Evolutionary conservation across 30 jellyfish, hydroid and myxozoan genomes (phyloP), one percentile per base, ranked within the genome.

Genomic region (Hydra vulgaris): DNA sequence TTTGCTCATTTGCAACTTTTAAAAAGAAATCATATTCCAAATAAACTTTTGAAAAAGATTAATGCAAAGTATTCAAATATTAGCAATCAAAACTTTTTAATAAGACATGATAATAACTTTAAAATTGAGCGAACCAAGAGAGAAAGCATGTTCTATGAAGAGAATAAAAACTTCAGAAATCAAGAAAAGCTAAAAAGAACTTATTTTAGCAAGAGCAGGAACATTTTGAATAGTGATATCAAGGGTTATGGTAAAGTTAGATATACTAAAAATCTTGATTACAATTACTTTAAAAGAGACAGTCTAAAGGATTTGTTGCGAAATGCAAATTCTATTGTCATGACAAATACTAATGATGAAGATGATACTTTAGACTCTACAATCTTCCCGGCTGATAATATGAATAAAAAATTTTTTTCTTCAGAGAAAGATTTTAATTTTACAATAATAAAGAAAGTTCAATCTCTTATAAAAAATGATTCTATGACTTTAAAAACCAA

Each of bases 61-160:
- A 68, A 73, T 23, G 56, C 25, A 68, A 15, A 73, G 81, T 20
- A 26, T n/a, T n/a, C n/a, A n/a, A n/a, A n/a, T n/a, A n/a, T n/a
- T n/a, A n/a, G n/a, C n/a, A n/a, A 53, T 23, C 23, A 25, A 75
- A 75, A 66, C 1, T 71, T 26, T 26, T 24, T 17, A 75, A 40
- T 40, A 5, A 40, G 61, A 40, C 61, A 40, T 40, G 61, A 40
- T 40, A 40, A 12, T 40, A 40, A 40, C 5, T 12, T 3, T 40
- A 40, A 40, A 12, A 3, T 40, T 40, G 61, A 40, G 12, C 61
- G 61, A 40, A 40, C 12, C 61, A 40, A 40, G 61, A 40, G 61
- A 40, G 61, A 40, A 40, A 40, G 61, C 5, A 40, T 3, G 61
- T 40, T 3, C 12, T 5, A 40, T 3, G 12, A 12, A 40, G 61